Base-by-base conservation (phyloP, 2,888 invertebrate species). In the Melieria crassipennis region DNA sequence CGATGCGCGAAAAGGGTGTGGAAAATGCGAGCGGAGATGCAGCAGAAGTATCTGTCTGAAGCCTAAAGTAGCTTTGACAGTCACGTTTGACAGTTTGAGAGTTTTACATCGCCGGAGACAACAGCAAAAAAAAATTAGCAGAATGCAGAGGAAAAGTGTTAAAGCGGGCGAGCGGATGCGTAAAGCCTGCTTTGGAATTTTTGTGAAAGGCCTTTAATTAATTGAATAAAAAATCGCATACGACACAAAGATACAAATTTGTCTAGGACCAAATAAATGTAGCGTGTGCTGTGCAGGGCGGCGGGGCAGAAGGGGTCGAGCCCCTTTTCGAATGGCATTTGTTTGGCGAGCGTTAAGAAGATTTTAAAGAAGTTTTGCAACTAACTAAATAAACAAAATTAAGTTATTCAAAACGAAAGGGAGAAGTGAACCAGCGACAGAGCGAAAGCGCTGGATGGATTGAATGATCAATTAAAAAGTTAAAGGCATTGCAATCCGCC, bases 141-240 rank as follows among this genome's bases (percentile, higher is more conserved):
- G 48, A 67, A 48, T 57, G 30, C 16, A 56, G 47, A 69, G 60
- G 11, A 52, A 57, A 45, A 63, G 48, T 7, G 7, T 7, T n/a
- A 5, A 62, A 48, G 55, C 43, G 50, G 65, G 61, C 43, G 16
- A 42, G 47, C 43, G 7, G 60, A 43, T 30, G 52, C 45, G 56
- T 7, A 67, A 69, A 69, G 70, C 71, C 71, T 76, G 73, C 57
- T 68, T 71, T 69, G 73, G 76, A 72, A 75, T 76, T 73, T 76
- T 71, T 76, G 30, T 30, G 68, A 75, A 75, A 75, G 73, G 76
- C 69, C 73, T 73, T 74, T 76, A 76, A 76, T 75, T 76, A 76
- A 76, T 76, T 76, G 76, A 76, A 76, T 75, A 73, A 75, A 75
- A 71, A 76, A 74, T 62, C 62, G 52, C 46, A 60, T n/a, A 47